Percentiles rank a stretch among this genome's conserved stretches.
Conservation (phyloP, 2,888 invertebrate genomes). For the Glaucopsyche alexis region DNA sequence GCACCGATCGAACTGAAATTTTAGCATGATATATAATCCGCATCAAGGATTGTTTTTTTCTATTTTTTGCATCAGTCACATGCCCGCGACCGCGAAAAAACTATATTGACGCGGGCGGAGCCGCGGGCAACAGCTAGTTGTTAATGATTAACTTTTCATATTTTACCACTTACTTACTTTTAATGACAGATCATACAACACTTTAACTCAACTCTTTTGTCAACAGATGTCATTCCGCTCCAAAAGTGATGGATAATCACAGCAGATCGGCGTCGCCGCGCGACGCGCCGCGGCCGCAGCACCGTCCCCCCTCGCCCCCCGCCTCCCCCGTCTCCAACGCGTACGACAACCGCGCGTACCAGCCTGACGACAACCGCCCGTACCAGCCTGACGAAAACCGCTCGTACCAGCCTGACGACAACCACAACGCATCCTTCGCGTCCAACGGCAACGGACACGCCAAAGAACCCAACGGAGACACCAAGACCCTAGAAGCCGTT, state of each 20-base stretch:
- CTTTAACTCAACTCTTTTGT: slow-evolving; percentile 29
- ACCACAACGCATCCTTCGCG: slow-evolving; percentile 76
- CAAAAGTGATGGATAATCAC: slow-evolving; percentile 75
- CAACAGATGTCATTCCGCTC: slow-evolving; percentile 76
- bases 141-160: too few relatives aligned
- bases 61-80: too few relatives aligned
- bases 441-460: slow-evolving; percentile 66
- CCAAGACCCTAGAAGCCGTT: slow-evolving; percentile 83
- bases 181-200: too few relatives aligned
- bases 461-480: slow-evolving; percentile 67
- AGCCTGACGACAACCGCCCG: slow-evolving; percentile 64
- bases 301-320: slow-evolving; percentile 69
- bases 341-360: slow-evolving; percentile 74
- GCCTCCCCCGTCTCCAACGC: slow-evolving; percentile 47
- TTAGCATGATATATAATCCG: too few relatives aligned
- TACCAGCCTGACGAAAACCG: slow-evolving; percentile 72
- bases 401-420: slow-evolving; percentile 70
- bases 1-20: too few relatives aligned
- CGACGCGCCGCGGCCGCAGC: slow-evolving; percentile 74
- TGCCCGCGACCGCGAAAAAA: too few relatives aligned
- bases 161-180: too few relatives aligned
- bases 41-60: too few relatives aligned
- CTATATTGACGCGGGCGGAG: too few relatives aligned
- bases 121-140: too few relatives aligned
- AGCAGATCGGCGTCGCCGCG: slow-evolving; percentile 75